Conservation (phyloP, 2,888 invertebrate genomes). For the Caenorhabditis sp. region DNA sequence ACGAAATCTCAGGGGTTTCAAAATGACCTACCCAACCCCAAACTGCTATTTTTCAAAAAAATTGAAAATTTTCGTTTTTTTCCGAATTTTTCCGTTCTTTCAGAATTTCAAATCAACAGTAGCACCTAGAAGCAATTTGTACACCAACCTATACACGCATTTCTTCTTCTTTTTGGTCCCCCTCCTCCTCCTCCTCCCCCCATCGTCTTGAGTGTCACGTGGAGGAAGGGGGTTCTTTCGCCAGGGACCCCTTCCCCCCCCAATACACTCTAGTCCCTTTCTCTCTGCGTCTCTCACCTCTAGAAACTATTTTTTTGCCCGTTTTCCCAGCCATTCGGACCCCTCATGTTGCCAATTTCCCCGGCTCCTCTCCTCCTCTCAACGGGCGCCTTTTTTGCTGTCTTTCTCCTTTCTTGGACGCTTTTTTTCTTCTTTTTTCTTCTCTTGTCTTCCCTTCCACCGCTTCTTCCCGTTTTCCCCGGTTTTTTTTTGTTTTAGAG, state of each 20-base stretch:
- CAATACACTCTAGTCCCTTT: constrained; percentile 9
- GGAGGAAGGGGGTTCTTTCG: too few species aligned
- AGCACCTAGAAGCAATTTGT: background rate
- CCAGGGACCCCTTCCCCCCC: background rate
- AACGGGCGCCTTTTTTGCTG: background rate
- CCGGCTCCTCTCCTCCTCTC: background rate
- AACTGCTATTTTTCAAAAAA: too few species aligned
- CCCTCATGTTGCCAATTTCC: constrained; percentile 25
- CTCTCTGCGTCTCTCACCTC: background rate
- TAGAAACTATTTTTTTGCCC: background rate
- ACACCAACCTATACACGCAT: background rate
- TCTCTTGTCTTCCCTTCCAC: background rate
- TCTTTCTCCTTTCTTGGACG: too few species aligned
- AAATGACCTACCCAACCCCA: too few species aligned
- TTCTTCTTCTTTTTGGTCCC: background rate
- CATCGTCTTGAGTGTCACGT: background rate
- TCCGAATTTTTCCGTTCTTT: too few species aligned
- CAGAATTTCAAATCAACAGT: too few species aligned
- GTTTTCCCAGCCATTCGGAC: constrained; percentile 32
- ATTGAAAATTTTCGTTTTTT: too few species aligned
- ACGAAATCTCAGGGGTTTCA: too few species aligned
- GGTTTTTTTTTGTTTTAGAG: background rate
- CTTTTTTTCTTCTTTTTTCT: background rate
- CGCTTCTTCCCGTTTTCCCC: too few species aligned
- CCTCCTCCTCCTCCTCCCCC: too few species aligned